Evolutionary conservation across 1,140 invertebrate genomes (phyloP).

Genomic region (Papilio aristodemus): DNA sequence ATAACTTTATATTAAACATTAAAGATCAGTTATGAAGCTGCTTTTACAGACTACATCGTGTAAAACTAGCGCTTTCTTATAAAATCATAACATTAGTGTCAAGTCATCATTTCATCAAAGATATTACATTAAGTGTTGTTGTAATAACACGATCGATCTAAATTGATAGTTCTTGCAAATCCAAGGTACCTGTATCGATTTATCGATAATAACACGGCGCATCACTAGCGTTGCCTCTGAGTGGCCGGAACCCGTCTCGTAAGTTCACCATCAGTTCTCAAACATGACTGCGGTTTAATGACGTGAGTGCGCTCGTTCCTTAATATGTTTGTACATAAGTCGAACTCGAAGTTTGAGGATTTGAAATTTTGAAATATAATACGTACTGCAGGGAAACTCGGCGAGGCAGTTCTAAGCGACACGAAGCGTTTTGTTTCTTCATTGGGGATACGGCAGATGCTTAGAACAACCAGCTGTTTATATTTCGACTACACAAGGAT

Average conservation of each 20-base stretch:
- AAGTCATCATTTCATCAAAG: slow-evolving; percentile 23
- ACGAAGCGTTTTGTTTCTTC: not conserved
- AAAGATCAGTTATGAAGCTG: not conserved
- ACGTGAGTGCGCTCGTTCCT: slow-evolving; percentile 32
- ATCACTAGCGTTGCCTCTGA: slow-evolving; percentile 38
- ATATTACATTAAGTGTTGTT: slow-evolving; percentile 10
- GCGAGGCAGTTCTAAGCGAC: not conserved
- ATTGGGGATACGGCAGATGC: not conserved
- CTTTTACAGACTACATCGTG: not conserved
- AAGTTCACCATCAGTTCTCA: slow-evolving; percentile 43
- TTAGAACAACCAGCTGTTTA: no score
- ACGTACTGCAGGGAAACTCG: not conserved
- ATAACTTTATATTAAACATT: not conserved
- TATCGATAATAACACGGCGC: slow-evolving; percentile 37
- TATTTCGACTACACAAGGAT: no score
- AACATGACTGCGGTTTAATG: slow-evolving; percentile 48
- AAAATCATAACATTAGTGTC: slow-evolving; percentile 15
- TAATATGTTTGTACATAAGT: slow-evolving; percentile 33
- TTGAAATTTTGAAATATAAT: slow-evolving; percentile 21
- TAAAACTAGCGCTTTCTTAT: slow-evolving; percentile 2
- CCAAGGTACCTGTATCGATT: slow-evolving; percentile 26
- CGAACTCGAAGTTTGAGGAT: not conserved
- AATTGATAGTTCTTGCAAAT: slow-evolving; percentile 20
- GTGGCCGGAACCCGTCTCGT: slow-evolving; percentile 39
- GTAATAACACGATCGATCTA: slow-evolving; percentile 21